Conservation (phyloP, 2,113 vertebrate genomes). For the Coptodon bakossiorum region DNA sequence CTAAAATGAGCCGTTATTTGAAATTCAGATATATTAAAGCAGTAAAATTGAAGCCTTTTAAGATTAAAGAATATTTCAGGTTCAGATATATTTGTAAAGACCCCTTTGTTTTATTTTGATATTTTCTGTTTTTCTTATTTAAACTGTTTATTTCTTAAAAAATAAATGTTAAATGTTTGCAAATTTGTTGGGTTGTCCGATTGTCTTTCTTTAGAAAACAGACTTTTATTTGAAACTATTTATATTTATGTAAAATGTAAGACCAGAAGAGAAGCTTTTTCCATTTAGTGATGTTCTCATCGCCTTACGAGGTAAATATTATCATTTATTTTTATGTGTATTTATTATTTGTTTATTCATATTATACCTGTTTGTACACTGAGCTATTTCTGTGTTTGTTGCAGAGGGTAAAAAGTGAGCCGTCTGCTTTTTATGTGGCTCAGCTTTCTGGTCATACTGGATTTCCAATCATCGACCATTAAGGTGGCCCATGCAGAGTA, state of each 20-base stretch:
- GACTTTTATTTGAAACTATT: neutral
- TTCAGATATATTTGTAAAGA: neutral
- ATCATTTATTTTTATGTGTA: neutral
- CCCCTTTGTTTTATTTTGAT: fast-evolving
- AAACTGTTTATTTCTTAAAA: neutral
- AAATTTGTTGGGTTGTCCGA: neutral
- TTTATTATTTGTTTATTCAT: neutral
- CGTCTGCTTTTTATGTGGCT: neutral
- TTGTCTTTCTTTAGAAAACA: neutral
- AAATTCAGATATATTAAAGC: neutral
- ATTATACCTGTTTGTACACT: fast-evolving
- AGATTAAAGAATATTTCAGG: neutral
- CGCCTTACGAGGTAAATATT: neutral
- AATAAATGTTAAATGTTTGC: neutral
- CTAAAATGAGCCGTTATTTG: neutral
- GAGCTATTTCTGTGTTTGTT: neutral
- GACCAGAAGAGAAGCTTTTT: neutral
- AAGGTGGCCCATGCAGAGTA: neutral
- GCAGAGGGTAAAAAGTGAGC: neutral
- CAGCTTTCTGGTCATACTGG: neutral
- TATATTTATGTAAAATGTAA: neutral
- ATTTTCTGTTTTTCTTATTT: neutral
- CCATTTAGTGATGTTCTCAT: neutral
- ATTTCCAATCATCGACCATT: neutral
- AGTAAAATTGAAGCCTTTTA: neutral